Conservation (phyloP, 2,888 invertebrate species). For the Lasioglossum pauxillum region DNA sequence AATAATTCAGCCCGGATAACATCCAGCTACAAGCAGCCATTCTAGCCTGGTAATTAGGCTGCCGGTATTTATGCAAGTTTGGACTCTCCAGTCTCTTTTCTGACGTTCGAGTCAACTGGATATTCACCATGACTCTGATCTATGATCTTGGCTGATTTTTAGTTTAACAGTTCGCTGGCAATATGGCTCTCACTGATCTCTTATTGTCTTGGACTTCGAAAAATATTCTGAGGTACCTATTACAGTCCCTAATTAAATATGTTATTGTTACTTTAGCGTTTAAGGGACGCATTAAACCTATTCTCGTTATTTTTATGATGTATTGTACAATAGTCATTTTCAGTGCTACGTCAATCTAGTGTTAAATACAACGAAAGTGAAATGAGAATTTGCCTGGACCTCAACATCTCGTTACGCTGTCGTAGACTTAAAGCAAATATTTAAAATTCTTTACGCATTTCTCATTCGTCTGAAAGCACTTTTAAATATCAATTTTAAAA, state of each 20-base stretch:
- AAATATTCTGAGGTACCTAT: background rate
- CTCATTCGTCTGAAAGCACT: background rate
- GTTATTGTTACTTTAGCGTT: no score
- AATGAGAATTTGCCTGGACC: background rate
- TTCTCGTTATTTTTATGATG: no score
- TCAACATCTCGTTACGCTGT: background rate
- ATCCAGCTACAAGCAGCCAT: background rate
- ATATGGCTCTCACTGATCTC: background rate
- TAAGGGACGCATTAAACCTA: no score
- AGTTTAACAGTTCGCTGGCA: background rate
- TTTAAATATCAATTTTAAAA: background rate
- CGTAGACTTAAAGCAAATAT: background rate
- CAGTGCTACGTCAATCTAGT: no score
- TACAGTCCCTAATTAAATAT: no score
- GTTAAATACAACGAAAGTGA: no score
- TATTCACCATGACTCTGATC: background rate
- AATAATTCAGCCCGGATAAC: conserved; percentile 5
- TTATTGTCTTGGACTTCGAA: background rate
- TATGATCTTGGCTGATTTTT: background rate
- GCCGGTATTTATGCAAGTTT: background rate
- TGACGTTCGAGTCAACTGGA: background rate
- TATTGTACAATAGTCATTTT: no score
- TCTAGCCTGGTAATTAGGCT: conserved; percentile 6
- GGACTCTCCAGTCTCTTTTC: background rate
- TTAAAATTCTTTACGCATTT: background rate